A percentile compares a stretch with the other conserved stretches of the same genome.
Conservation (phyloP, 2,797 vertebrate species). For the Hafferia zeledoni region DNA sequence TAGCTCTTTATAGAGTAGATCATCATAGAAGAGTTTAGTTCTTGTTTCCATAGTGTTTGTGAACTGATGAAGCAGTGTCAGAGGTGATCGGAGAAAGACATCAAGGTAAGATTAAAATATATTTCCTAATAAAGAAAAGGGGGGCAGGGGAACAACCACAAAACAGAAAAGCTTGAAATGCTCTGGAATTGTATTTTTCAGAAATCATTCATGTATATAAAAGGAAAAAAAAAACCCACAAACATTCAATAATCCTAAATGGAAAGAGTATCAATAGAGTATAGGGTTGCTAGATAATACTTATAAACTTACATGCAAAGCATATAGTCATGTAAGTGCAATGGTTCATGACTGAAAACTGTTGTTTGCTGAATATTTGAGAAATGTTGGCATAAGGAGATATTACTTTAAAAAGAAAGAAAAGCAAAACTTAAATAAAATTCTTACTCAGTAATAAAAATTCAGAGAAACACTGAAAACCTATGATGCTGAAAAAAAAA, state of each 20-base stretch:
- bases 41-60: neutral
- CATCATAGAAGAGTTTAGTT: neutral
- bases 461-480: neutral
- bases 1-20: neutral
- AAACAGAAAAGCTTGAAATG: neutral
- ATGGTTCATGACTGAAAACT: neutral
- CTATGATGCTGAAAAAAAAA: neutral
- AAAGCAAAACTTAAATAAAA: neutral
- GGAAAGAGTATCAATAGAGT: neutral
- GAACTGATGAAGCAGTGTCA: neutral
- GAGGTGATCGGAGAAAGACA: neutral
- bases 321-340: neutral
- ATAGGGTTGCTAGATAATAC: neutral
- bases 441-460: neutral
- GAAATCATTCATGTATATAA: neutral
- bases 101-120: neutral
- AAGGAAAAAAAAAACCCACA: neutral
- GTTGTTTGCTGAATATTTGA: neutral
- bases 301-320: neutral
- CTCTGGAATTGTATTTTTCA: neutral
- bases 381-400: neutral
- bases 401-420: neutral
- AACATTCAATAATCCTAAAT: neutral
- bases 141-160: no score
- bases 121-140: neutral